Percentiles rank a stretch among this genome's conserved stretches.
Conservation (phyloP, 1,140 invertebrate genomes). For the Mizuhopecten yessoensis region DNA sequence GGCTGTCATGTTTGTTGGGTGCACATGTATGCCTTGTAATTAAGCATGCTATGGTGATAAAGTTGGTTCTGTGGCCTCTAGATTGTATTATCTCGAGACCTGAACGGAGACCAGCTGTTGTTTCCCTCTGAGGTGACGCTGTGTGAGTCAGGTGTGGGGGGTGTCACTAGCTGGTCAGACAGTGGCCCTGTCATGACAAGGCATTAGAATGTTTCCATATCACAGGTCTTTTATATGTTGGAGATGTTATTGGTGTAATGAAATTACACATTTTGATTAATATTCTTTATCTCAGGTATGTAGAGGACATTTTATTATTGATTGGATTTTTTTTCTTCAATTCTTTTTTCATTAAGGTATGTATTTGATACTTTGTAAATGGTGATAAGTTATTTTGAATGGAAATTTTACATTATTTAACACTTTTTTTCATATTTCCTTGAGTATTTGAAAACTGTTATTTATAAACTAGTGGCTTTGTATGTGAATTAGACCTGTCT, state of each 20-base stretch:
- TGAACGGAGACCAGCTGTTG: neutral
- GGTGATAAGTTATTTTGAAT: no score
- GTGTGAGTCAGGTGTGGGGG: neutral
- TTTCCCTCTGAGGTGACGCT: slow-evolving; percentile 2
- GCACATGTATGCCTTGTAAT: neutral
- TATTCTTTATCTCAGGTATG: slow-evolving; percentile 33
- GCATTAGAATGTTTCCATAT: neutral
- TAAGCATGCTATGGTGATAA: neutral
- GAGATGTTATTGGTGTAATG: neutral
- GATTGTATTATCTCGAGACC: slow-evolving; percentile 32
- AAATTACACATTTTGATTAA: neutral
- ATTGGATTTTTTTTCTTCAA: neutral
- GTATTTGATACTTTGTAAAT: no score
- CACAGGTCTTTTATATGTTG: neutral
- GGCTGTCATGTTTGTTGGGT: neutral
- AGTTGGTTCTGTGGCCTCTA: neutral
- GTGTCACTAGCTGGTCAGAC: neutral
- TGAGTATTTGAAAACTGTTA: neutral
- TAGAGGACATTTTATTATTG: neutral
- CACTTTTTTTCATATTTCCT: no score
- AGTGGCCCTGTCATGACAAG: neutral
- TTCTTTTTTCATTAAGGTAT: neutral
- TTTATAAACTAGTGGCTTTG: neutral
- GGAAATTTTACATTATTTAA: no score
- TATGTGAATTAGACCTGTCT: neutral